phyloP scores from a whole-genome alignment of 2,888 invertebrate genomes.

The Limnephilus rhombicus region DNA sequence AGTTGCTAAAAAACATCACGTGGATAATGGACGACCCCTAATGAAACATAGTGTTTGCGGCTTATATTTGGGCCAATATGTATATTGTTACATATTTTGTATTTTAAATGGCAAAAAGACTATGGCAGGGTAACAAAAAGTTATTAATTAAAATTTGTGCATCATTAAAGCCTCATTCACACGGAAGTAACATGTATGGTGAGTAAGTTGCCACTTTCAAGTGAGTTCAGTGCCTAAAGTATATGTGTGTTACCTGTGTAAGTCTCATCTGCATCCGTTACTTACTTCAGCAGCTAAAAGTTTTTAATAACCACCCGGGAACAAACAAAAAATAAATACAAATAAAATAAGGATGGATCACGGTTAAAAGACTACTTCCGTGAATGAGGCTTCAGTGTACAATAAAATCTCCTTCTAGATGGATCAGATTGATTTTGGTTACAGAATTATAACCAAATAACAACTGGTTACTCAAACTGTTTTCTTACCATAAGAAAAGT shows the following conservation, averaged over 20 bases:
- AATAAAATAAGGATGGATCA: background rate
- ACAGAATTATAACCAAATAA: background rate
- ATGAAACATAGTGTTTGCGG: background rate
- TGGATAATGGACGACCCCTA: background rate
- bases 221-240: background rate
- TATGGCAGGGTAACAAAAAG: background rate
- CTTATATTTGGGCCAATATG: constrained; percentile 1
- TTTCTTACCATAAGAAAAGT: background rate
- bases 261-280: background rate
- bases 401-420: background rate
- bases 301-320: background rate
- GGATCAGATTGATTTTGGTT: background rate
- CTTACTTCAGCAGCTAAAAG: background rate
- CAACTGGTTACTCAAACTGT: background rate
- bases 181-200: background rate
- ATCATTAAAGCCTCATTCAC: background rate
- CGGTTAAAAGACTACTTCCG: background rate
- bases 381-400: background rate
- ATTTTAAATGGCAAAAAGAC: background rate
- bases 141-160: background rate
- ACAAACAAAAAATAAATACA: background rate
- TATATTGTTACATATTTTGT: background rate
- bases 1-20: too few species aligned
- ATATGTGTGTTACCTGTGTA: too few species aligned
- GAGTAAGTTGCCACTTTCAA: background rate